Evolutionary conservation across 2,113 vertebrate species (phyloP), one percentile per base, ranked within the genome.

Genomic region (Peromyscus californicus): DNA sequence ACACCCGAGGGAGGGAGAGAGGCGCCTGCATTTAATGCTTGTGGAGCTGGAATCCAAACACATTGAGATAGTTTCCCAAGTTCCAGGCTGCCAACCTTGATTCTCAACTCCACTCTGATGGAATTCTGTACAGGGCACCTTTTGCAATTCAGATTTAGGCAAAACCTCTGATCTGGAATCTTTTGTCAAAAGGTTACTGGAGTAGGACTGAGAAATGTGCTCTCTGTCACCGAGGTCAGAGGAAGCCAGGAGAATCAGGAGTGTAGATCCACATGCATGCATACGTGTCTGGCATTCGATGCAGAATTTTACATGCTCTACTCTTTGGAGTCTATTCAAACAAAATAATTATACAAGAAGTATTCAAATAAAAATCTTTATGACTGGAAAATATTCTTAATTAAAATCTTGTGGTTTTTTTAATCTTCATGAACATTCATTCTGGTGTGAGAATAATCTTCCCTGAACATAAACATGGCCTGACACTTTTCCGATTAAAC

Each of bases 391-490:
- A 7, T 70, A n/a, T 76, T 84, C 51, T 85, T 82, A 76, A 76
- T 54, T 61, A 87, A 87, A 94, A 90, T 61, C 33, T 84, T 65
- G 72, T 4, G 29, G 9, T 15, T 26, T 51, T 17, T 45, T 94
- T 90, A 79, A 90, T 82, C 31, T 94, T 54, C 16, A 63, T 39
- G 92, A 90, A 31, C 36, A 67, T 33, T 76, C 16, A 67, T 90
- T 92, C 61, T 42, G 80, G 12, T 24, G 22, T 45, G 48, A 89
- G 57, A 95, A 67, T 67, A 95, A 79, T 61, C 29, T 92, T 96
- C 24, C 57, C 67, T 24, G 76, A 83, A 82, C 42, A 74, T 42
- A 78, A 89, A 87, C 33, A 48, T 7, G 51, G 31, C 24, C 70
- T 63, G 16, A 48, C 29, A 54, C 26, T 88, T n/a, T 22, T 33